Base-by-base conservation (phyloP, 2,888 invertebrate species). In the Rhagonycha fulva region DNA sequence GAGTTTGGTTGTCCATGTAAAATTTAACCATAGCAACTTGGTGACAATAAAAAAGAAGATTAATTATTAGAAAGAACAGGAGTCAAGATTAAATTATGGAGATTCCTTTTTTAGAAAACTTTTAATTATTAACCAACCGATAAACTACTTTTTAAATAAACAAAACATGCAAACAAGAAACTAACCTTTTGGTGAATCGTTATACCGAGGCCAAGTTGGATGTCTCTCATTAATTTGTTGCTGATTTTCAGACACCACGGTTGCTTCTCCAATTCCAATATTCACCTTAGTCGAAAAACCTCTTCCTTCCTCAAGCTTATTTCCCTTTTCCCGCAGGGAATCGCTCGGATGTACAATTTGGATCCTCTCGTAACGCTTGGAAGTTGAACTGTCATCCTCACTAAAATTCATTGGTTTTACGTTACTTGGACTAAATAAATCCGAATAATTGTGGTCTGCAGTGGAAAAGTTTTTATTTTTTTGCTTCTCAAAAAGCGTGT, bases 221-320 rank as follows among this genome's bases (percentile, higher is more conserved):
- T 83, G 82, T 78, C 80, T 80, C n/a, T 82, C 83, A 32, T 77
- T 76, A n/a, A 80, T 80, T 14, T 72, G 23, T 14, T 72, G 72
- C 4, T n/a, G 4, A 14, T 60, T 83, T 78, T 83, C 87, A 80
- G 87, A 87, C 26, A 89, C 85, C 14, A 89, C 88, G 5, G 86
- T 88, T 1, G 88, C 87, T 78, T 88, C 87, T 3, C 88, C 88
- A 72, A 87, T 84, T 7, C 88, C 88, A 79, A 89, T 88, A 84
- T 91, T 91, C 72, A 92, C 90, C 83, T 90, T 91, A 0, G 92
- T 92, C 0, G 91, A 92, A 83, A 90, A 92, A 12, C 90, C 90
- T 81, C 87, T 89, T 30, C 79, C 83, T 80, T 86, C 86, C 14
- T 72, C 68, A 14, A 71, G 47, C 26, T 32, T 71, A 62, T 75